Evolutionary conservation across 2,113 vertebrate species (phyloP), one percentile per base, ranked within the genome.

Genomic region (Tinamus guttatus): DNA sequence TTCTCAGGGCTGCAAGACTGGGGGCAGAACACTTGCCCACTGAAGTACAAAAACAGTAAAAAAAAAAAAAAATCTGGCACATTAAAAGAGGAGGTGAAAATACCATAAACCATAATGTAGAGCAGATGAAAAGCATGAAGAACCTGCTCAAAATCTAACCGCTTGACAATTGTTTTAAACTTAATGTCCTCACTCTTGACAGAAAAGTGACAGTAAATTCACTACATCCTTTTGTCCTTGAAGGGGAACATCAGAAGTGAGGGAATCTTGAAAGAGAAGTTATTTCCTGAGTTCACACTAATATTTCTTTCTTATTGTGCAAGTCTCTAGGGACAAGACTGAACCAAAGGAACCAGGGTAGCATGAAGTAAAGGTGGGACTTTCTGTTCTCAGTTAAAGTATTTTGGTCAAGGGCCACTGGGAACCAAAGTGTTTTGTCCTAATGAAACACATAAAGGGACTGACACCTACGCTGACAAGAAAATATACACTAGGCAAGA

Each of bases 201-300:
- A 21, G 28, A 77, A 30, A 38, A 27, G 38, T 3, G 15, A 19
- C 22, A 28, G 27, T n/a, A 89, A 93, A 93, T 69, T 54, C 3
- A 0, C 40, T 25, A 8, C 75, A 45, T 18, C 54, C 28, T 87
- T 95, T 95, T 90, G 97, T 45, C 95, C 95, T 96, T 96, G 92
- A 95, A 79, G 63, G 80, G 1, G 0, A 90, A 32, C 62, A 71
- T 27, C 45, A 24, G 28, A 85, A 73, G 38, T 13, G 67, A 91
- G 85, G 63, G 89, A 41, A 82, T 43, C 60, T 69, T 81, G 32
- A 32, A 47, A 76, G 36, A 49, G 28, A 75, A 91, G 45, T 38
- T 80, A 88, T 69, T 67, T 62, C 76, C 47, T 62, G 69, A 79
- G 65, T 78, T 82, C 77, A 77, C 58, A 19, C 15, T 80, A 38